A percentile compares a stretch with the other conserved stretches of the same genome.
Evolutionary conservation across 2,797 vertebrate genomes (phyloP).

Genomic region (Salmo trutta): DNA sequence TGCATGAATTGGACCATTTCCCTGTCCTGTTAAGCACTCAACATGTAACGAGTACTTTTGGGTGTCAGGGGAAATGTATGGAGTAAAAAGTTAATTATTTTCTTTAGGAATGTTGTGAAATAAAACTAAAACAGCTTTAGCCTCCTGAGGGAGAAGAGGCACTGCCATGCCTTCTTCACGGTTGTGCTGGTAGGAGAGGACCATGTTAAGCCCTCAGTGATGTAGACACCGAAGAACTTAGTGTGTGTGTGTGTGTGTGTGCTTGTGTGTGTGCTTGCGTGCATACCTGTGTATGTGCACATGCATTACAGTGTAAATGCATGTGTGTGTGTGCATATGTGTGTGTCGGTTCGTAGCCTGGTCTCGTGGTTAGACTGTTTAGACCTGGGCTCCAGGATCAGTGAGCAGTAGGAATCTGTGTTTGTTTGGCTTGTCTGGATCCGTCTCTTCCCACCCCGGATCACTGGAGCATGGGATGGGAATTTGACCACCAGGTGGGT

Average conservation of each 20-base stretch:
- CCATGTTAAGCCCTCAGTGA: no score
- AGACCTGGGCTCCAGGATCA: constrained; percentile 1
- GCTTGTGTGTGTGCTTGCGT: neutral
- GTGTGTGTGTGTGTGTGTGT: neutral
- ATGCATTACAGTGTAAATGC: neutral
- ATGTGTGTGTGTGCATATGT: neutral
- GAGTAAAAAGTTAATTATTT: no score
- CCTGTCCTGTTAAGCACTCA: no score
- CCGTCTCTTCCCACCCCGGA: neutral
- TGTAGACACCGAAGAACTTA: no score
- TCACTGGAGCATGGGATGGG: neutral
- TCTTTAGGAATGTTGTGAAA: no score
- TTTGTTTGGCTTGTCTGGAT: constrained; percentile 17
- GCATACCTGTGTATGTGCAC: neutral
- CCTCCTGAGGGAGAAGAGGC: no score
- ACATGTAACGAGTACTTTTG: no score
- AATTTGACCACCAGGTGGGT: neutral
- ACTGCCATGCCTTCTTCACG: no score
- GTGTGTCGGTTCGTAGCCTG: neutral
- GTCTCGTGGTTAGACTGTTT: neutral
- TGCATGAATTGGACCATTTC: no score
- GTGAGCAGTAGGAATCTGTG: constrained; percentile 10
- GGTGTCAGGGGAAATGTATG: no score
- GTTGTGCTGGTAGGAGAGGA: no score
- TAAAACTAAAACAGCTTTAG: no score